phyloP scores from a whole-genome alignment of 2,113 vertebrate genomes.

The Brienomyrus brachyistius region DNA sequence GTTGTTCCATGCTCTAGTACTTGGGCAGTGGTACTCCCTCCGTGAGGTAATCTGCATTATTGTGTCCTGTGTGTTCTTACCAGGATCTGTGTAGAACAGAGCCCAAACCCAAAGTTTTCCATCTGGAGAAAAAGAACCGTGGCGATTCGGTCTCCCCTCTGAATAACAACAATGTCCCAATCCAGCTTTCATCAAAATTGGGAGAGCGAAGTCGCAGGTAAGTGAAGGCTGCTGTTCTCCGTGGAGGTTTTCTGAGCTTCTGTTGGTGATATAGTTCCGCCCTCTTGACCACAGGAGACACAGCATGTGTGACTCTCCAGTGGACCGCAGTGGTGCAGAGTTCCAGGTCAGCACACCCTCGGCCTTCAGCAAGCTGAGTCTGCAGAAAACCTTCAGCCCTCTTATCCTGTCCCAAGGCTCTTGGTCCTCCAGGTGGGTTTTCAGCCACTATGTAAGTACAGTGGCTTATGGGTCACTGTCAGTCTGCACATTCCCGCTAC shows the following conservation, averaged over 20 bases:
- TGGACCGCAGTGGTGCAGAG: constrained; percentile 58
- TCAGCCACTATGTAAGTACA: not conserved
- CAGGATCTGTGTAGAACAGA: constrained; percentile 74
- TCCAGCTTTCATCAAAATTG: constrained; percentile 34
- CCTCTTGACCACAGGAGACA: constrained; percentile 57
- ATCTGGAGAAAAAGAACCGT: constrained; percentile 53
- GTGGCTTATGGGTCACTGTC: not conserved
- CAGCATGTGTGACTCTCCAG: constrained; percentile 60
- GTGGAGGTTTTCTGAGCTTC: not conserved
- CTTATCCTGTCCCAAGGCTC: constrained; percentile 71
- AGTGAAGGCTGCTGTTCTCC: constrained; percentile 43
- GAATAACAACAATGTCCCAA: constrained; percentile 37
- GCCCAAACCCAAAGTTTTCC: constrained; percentile 55
- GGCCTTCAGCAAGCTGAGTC: constrained; percentile 84
- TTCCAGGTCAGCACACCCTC: constrained; percentile 93
- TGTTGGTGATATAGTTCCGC: not conserved
- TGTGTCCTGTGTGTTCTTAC: constrained; percentile 21
- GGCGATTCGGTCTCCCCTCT: constrained; percentile 54
- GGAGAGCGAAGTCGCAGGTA: constrained; percentile 61
- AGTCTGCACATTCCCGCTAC: not conserved
- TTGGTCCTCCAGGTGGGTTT: constrained; percentile 80
- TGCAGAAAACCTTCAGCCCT: constrained; percentile 78
- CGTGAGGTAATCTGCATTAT: no score
- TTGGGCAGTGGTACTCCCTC: not conserved
- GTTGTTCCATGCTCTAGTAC: not conserved